Evolutionary conservation across 2,888 invertebrate genomes (phyloP).

Genomic region (Leucophenga montana): DNA sequence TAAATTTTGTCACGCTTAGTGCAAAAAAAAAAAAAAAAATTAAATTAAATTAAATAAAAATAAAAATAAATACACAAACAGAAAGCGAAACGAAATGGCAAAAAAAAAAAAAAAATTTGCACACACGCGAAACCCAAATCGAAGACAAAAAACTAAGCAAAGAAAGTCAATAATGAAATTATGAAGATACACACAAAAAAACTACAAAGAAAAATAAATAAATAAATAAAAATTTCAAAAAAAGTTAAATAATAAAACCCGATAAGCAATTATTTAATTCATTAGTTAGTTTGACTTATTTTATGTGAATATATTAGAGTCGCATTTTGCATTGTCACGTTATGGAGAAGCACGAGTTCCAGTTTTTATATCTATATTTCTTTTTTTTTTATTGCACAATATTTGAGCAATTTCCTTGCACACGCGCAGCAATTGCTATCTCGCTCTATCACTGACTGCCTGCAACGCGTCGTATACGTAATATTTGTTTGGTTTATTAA

Average conservation of each 20-base stretch:
- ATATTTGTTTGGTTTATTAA: neutral
- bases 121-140: conserved; percentile 12
- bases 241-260: conserved; percentile 1
- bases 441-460: neutral
- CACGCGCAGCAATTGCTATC: neutral
- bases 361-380: conserved; percentile 13
- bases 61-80: neutral
- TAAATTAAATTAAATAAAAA: neutral
- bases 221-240: conserved; percentile 1
- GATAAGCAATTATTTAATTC: neutral
- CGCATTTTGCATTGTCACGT: conserved; percentile 18
- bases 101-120: conserved; percentile 27
- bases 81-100: conserved; percentile 1
- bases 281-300: neutral
- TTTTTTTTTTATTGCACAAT: conserved; percentile 19
- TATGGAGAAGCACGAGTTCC: conserved; percentile 3
- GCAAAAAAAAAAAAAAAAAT: neutral
- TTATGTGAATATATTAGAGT: neutral
- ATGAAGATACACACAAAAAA: neutral
- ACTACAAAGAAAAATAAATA: neutral
- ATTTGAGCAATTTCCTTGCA: neutral
- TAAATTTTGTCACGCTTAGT: neutral
- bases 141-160: neutral
- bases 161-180: conserved; percentile 19
- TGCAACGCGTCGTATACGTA: conserved; percentile 18